These are phyloP conservation scores for Callorhinus ursinus DNA, from an alignment of 2,113 vertebrate genomes.

Conservation along the genomic window DNA sequence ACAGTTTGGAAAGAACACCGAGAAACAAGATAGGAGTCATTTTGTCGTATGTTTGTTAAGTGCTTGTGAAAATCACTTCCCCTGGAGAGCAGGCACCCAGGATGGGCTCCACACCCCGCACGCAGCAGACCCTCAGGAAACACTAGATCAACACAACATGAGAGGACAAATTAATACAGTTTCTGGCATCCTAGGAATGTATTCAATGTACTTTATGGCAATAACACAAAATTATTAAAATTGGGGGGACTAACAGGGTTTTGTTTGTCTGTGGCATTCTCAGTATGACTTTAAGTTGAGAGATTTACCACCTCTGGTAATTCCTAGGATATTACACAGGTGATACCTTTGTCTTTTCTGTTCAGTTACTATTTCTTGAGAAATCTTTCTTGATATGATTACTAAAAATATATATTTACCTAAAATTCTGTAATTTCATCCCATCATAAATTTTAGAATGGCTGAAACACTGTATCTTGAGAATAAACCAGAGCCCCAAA, in stretches of 20 bases:
- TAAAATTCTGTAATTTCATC: neutral
- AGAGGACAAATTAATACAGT: neutral
- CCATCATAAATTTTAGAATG: neutral
- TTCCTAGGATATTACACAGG: neutral
- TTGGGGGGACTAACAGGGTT: rapidly evolving
- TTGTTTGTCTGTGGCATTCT: neutral
- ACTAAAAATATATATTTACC: neutral
- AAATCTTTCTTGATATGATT: neutral
- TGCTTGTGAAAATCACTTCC: neutral
- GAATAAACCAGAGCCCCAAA: neutral
- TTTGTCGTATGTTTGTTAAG: neutral
- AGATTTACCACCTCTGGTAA: neutral
- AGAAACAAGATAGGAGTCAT: neutral
- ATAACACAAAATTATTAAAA: neutral
- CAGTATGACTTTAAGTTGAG: neutral
- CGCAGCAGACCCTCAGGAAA: neutral
- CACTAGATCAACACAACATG: neutral
- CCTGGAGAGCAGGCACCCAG: rapidly evolving
- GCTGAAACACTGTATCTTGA: neutral
- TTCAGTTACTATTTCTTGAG: neutral
- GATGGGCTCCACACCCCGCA: rapidly evolving
- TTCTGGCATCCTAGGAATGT: neutral
- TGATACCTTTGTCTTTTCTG: neutral
- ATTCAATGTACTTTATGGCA: neutral
- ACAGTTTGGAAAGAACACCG: neutral